A percentile compares a stretch with the other conserved stretches of the same genome.
Conservation (phyloP, 1,140 invertebrate species). For the Thereuonema tuberculata region DNA sequence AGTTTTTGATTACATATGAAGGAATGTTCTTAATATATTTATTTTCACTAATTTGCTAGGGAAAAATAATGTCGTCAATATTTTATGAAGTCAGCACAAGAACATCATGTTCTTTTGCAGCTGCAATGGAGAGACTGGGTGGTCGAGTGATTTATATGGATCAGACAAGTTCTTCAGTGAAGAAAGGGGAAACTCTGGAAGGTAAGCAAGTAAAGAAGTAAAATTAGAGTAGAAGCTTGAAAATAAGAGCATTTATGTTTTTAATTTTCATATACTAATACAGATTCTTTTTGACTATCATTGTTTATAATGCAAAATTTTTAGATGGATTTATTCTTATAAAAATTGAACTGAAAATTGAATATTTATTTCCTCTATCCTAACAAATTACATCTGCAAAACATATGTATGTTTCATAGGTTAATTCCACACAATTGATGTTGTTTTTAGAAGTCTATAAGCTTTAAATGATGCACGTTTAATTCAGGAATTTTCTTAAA, state of each 20-base stretch:
- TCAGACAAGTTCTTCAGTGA: constrained; percentile 72
- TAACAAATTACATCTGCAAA: too few relatives aligned
- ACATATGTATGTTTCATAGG: too few relatives aligned
- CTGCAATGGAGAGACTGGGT: constrained; percentile 90
- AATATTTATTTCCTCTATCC: too few relatives aligned
- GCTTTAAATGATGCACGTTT: too few relatives aligned
- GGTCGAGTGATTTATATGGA: constrained; percentile 83
- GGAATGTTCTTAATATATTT: too few relatives aligned
- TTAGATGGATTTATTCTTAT: neutral
- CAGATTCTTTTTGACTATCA: constrained; percentile 4
- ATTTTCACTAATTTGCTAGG: too few relatives aligned
- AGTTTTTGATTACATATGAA: neutral
- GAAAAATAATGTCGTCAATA: constrained; percentile 87
- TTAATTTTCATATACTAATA: constrained; percentile 3
- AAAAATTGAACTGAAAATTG: too few relatives aligned
- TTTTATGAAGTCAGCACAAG: constrained; percentile 97
- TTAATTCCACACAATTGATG: too few relatives aligned
- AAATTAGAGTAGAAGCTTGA: too few relatives aligned
- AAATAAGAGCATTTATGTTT: constrained; percentile 3
- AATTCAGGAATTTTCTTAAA: too few relatives aligned
- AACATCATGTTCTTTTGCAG: constrained; percentile 88
- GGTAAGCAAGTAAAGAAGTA: constrained; percentile 31
- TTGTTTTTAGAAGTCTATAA: too few relatives aligned
- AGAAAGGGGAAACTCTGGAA: constrained; percentile 93
- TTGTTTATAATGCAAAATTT: neutral